Conservation (phyloP, 2,888 invertebrate genomes). For the Carpatolechia fugitivella region DNA sequence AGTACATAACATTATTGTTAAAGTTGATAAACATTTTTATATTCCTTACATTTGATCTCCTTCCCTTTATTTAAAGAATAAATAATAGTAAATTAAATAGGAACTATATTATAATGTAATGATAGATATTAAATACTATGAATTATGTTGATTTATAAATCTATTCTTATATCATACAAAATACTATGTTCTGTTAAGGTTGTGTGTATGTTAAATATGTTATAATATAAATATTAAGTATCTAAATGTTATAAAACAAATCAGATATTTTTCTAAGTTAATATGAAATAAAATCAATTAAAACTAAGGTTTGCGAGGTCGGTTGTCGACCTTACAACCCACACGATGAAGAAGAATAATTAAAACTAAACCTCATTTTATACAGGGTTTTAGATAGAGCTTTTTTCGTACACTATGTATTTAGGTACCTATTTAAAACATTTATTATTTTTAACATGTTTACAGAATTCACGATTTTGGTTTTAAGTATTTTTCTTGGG, state of each 20-base stretch:
- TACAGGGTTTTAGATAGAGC: slow-evolving; percentile 65
- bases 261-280: neutral
- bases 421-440: neutral
- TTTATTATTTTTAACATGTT: neutral
- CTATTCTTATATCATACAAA: too few relatives aligned
- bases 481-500: neutral
- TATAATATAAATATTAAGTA: too few relatives aligned
- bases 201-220: too few relatives aligned
- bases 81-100: neutral
- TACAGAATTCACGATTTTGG: too few relatives aligned
- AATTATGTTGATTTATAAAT: too few relatives aligned
- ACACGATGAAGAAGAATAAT: too few relatives aligned
- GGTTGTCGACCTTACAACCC: too few relatives aligned
- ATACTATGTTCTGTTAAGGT: too few relatives aligned
- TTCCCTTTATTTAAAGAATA: slow-evolving; percentile 36
- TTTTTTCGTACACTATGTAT: slow-evolving; percentile 22
- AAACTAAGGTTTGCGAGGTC: too few relatives aligned
- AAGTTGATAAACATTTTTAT: slow-evolving; percentile 45
- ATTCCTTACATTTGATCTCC: slow-evolving; percentile 67
- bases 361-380: slow-evolving; percentile 42
- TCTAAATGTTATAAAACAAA: too few relatives aligned
- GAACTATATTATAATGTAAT: neutral
- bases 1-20: slow-evolving; percentile 37
- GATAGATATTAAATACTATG: neutral
- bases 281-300: too few relatives aligned